These are phyloP conservation scores for Smutsia gigantea DNA, from an alignment of 2,797 vertebrate species.

Conservation along the genomic window DNA sequence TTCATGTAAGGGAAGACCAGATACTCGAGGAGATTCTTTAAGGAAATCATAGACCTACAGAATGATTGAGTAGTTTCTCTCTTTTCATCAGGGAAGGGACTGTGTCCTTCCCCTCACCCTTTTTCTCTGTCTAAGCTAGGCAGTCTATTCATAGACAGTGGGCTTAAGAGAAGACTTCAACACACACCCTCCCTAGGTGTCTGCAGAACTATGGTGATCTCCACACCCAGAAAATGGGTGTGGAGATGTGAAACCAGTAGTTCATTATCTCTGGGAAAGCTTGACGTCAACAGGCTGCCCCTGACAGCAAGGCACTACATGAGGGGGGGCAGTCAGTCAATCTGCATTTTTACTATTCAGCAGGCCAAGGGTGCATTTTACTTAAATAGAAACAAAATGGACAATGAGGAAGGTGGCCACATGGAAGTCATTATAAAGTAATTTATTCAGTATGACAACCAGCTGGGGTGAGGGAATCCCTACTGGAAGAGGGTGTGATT, in stretches of 20 bases:
- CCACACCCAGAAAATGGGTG: rapidly evolving
- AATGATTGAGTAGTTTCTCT: not conserved
- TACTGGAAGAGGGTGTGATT: not conserved
- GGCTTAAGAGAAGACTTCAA: not conserved
- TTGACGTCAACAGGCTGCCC: not conserved
- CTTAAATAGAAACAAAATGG: not conserved
- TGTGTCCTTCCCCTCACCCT: not conserved
- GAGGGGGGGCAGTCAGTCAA: not conserved
- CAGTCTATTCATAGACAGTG: not conserved
- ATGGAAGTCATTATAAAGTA: not conserved
- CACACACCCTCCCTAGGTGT: not conserved
- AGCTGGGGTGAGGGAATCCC: rapidly evolving
- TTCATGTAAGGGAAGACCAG: not conserved
- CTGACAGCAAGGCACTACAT: not conserved
- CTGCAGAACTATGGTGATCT: not conserved
- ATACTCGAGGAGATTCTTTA: not conserved
- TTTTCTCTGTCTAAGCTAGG: not conserved
- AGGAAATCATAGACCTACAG: not conserved
- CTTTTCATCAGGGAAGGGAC: not conserved
- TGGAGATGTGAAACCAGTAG: not conserved
- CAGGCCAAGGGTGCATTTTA: not conserved
- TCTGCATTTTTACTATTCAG: not conserved
- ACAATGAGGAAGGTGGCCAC: not conserved
- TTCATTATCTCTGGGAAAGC: not conserved
- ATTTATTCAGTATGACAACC: not conserved